Base-by-base conservation (phyloP, 2,113 vertebrate species). In the Cochlearius cochlearius region DNA sequence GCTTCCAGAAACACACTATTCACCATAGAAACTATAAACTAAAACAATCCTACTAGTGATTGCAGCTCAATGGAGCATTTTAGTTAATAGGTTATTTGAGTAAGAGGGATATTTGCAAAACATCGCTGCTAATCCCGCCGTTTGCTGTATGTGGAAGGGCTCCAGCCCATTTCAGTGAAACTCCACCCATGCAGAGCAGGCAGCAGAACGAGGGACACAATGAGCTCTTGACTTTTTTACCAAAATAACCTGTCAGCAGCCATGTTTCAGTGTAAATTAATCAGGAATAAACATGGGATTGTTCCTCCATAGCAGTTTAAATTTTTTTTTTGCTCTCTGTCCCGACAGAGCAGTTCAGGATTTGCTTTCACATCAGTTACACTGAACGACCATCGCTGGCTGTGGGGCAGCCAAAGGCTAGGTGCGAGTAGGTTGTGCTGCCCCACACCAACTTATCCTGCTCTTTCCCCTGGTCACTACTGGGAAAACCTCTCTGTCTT, bases 31-130 rank as follows among this genome's bases (percentile, higher is more conserved):
- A 96, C 91, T 56, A 50, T 43, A 79, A 95, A 92, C 62, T 89
- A 60, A 94, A 96, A 45, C 91, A 96, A 80, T 63, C n/a, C 63
- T 55, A 45, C 41, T 36, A 45, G 80, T 74, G 62, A 86, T 36
- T 73, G 59, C 63, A 92, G 41, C 41, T 86, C 50, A 85, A 1
- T 88, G 78, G 91, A 94, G 91, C 53, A 32, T 94, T 94, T 91
- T 71, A 84, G 77, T 91, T 92, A 87, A 91, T 52, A 69, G n/a
- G 58, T 82, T 92, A 67, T 95, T 94, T 66, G 64, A 95, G 66
- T 80, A 91, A 92, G 74, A 94, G 67, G 38, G 53, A 69, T 96
- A 95, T 94, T 96, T 92, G 84, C 87, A 96, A 85, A 97, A 96
- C 74, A 88, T 43, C 9, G 0, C 38, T 82, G 86, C 47, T 94